Evolutionary conservation across 2,888 invertebrate species (phyloP).

Genomic region (Lasius fuliginosus): DNA sequence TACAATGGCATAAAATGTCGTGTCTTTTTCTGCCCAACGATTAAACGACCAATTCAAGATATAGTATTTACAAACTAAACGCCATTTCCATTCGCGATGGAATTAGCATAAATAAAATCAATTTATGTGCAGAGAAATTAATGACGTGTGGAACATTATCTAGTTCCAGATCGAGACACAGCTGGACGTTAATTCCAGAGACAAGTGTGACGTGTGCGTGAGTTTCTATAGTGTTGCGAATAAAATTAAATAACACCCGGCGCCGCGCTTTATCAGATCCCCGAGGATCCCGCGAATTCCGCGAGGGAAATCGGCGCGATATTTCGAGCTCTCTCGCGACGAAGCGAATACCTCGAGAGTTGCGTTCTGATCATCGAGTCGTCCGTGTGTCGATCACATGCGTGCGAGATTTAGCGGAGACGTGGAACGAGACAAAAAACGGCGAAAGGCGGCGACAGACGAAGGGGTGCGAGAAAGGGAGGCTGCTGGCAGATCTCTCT

Average conservation of each 20-base stretch:
- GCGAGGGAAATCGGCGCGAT: constrained; percentile 3
- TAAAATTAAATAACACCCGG: not conserved
- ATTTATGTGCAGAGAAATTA: constrained; percentile 13
- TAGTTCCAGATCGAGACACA: not conserved
- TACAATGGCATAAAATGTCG: constrained; percentile 33
- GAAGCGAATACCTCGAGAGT: not conserved
- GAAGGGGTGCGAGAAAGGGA: constrained; percentile 59
- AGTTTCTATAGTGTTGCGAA: not conserved
- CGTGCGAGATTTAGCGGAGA: constrained; percentile 63
- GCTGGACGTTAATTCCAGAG: not conserved
- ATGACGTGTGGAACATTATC: not conserved
- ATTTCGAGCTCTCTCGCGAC: not conserved
- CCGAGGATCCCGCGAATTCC: not conserved
- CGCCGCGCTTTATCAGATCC: not conserved
- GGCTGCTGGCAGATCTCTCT: constrained; percentile 68
- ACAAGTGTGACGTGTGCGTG: not conserved
- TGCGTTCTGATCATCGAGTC: constrained; percentile 53
- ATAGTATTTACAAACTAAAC: not conserved
- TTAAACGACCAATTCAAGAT: not conserved
- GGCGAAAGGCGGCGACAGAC: constrained; percentile 58
- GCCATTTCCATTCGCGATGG: not conserved
- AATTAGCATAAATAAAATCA: constrained; percentile 42
- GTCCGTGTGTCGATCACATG: constrained; percentile 41
- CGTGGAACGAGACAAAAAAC: constrained; percentile 34
- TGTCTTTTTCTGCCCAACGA: not conserved